phyloP scores from a whole-genome alignment of 2,888 invertebrate genomes.

The Trypoxylon attenuatum region DNA sequence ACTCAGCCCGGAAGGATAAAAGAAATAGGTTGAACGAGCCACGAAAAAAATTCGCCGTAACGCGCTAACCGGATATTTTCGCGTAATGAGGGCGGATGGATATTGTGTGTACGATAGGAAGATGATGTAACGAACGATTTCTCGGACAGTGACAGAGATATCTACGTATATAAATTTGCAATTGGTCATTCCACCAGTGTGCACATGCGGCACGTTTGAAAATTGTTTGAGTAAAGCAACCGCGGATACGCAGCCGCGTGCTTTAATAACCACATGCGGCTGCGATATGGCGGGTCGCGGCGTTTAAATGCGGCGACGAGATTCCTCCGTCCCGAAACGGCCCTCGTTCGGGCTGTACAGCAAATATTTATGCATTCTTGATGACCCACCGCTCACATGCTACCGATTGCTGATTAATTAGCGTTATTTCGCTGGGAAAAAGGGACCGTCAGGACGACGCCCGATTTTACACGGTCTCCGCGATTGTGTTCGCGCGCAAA shows the following conservation, averaged over 20 bases:
- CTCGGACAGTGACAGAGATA: neutral
- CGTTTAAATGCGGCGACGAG: conserved; percentile 56
- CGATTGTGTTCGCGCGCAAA: neutral
- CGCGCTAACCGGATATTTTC: neutral
- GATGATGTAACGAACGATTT: too few species aligned
- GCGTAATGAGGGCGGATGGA: conserved; percentile 3
- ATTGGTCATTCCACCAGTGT: conserved; percentile 32
- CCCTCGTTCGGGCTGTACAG: conserved; percentile 45
- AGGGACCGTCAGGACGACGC: conserved; percentile 18
- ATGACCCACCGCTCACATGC: conserved; percentile 48
- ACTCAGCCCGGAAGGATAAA: neutral
- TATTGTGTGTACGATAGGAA: neutral
- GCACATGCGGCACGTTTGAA: conserved; percentile 53
- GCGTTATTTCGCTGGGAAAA: conserved; percentile 37
- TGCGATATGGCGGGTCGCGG: conserved; percentile 49
- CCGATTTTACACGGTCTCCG: conserved; percentile 12
- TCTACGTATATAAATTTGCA: conserved; percentile 50
- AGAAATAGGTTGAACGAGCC: too few species aligned
- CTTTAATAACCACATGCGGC: conserved; percentile 56
- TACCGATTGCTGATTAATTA: conserved; percentile 62
- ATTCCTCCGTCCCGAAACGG: too few species aligned
- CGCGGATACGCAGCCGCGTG: conserved; percentile 44
- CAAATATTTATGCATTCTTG: conserved; percentile 68
- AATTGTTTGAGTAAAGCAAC: conserved; percentile 63
- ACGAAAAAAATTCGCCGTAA: too few species aligned